Percentiles rank a stretch among this genome's conserved stretches.
phyloP scores from a whole-genome alignment of 2,888 invertebrate species.

The Oxytorus armatus region DNA sequence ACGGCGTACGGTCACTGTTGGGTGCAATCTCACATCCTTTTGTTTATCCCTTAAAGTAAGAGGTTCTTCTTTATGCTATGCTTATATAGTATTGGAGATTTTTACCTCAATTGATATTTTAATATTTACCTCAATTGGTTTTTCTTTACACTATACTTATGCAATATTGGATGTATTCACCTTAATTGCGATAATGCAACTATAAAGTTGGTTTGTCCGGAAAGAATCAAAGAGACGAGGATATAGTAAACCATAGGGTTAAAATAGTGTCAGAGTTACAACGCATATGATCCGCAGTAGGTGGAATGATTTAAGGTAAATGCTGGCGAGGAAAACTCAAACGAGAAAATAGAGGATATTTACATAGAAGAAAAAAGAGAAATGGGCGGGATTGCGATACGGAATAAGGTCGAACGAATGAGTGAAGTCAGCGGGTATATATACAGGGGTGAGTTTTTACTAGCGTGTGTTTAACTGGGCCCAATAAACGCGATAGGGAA shows the following conservation, averaged over 20 bases:
- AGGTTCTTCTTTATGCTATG: too few relatives aligned
- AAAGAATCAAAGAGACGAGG: conserved; percentile 1
- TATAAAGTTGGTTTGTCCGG: conserved; percentile 9
- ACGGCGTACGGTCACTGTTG: too few relatives aligned
- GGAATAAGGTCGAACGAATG: conserved; percentile 34
- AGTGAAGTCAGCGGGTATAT: neutral
- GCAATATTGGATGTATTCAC: too few relatives aligned
- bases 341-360: conserved; percentile 20
- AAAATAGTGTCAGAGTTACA: conserved; percentile 39
- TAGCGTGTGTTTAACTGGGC: neutral
- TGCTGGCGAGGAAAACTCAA: conserved; percentile 17
- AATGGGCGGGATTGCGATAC: neutral
- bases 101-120: too few relatives aligned
- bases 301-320: conserved; percentile 23
- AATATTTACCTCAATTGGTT: too few relatives aligned
- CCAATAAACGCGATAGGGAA: conserved; percentile 5
- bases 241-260: conserved; percentile 21
- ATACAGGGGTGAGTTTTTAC: conserved; percentile 18
- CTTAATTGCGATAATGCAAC: neutral
- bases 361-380: conserved; percentile 1
- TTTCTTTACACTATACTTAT: too few relatives aligned
- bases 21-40: too few relatives aligned
- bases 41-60: too few relatives aligned
- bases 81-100: too few relatives aligned
- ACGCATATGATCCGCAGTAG: conserved; percentile 6